phyloP scores from a whole-genome alignment of 2,113 vertebrate genomes.

The Charadrius vociferus region DNA sequence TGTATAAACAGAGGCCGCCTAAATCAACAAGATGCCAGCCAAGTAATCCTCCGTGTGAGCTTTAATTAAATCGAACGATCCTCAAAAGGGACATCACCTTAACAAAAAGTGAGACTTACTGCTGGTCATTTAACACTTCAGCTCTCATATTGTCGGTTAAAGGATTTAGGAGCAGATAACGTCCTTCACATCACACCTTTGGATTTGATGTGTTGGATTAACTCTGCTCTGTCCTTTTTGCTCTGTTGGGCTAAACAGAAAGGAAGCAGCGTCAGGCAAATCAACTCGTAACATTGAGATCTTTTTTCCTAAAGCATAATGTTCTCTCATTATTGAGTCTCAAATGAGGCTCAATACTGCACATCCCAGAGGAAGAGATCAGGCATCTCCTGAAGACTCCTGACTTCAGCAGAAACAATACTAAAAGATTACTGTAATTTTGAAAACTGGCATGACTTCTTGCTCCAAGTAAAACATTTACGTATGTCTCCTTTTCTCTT shows the following conservation, averaged over 20 bases:
- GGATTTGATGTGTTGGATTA: background rate
- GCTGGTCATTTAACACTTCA: background rate
- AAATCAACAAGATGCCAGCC: background rate
- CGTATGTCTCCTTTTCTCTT: background rate
- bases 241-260: background rate
- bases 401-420: background rate
- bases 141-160: background rate
- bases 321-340: background rate
- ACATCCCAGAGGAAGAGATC: background rate
- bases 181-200: background rate
- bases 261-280: background rate
- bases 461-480: background rate
- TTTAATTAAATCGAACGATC: background rate
- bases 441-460: background rate
- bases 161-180: background rate
- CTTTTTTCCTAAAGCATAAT: background rate
- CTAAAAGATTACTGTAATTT: slow-evolving; percentile 26
- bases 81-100: background rate
- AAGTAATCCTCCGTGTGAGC: background rate
- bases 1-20: background rate
- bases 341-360: background rate
- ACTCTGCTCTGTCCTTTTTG: background rate
- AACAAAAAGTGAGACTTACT: background rate
- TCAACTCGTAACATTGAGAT: background rate
- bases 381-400: background rate